Evolutionary conservation across 2,888 invertebrate genomes (phyloP), one percentile per base, ranked within the genome.

Genomic region (Neocrepidodera transversa): DNA sequence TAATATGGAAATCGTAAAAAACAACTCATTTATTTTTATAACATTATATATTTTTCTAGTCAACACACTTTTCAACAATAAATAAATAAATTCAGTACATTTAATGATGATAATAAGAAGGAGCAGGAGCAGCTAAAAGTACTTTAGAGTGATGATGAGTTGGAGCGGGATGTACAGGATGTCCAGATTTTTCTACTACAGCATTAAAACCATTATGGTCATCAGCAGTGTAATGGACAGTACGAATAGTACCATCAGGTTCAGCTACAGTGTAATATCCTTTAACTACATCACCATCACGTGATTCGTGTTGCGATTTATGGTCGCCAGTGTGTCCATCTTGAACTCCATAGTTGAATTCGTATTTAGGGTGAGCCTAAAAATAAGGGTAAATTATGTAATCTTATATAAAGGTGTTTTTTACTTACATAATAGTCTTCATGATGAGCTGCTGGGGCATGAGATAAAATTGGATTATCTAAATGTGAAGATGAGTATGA

Each of bases 401-500:
- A n/a, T n/a, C n/a, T n/a, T n/a, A n/a, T n/a, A n/a, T n/a, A n/a
- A n/a, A n/a, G n/a, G n/a, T 2, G 6, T 6, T 23, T 23, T 5
- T 23, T 5, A 81, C 85, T 84, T 74, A 87, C 87, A 77, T 86
- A 86, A 74, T 87, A 87, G 72, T 87, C 87, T 14, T 86, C 84
- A 68, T 84, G 85, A 67, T 86, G 84, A 52, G 85, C 82, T 13
- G 82, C 82, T 1, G 66, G 66, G 20, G 42, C 50, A 17, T 60
- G 52, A 2, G 49, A 18, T n/a, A 43, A 10, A 2, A 28, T 20
- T 48, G 48, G 53, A 2, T 36, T 28, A 6, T 45, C 58, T 30
- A 36, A 36, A 23, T 43, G 38, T n/a, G 45, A 30, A 2, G 58
- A 49, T 26, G 54, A 30, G 26, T 53, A 53, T 35, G 53, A 53